These are phyloP conservation scores for Cheilosia soror DNA, from an alignment of 2,888 invertebrate genomes.

Conservation along the genomic window DNA sequence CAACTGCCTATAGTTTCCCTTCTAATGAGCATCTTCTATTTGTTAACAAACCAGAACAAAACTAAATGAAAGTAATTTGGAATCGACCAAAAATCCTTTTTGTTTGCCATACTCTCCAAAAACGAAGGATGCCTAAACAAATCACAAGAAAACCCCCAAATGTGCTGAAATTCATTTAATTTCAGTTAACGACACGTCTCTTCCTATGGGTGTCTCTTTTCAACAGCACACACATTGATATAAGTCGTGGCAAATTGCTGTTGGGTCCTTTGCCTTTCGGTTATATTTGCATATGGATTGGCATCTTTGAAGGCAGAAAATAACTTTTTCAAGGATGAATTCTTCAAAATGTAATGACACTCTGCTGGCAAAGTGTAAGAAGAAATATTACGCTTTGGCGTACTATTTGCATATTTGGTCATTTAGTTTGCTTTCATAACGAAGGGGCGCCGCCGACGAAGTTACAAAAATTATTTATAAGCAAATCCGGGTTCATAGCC, in stretches of 20 bases:
- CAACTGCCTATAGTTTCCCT: conserved; percentile 1
- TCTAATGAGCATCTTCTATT: conserved; percentile 38
- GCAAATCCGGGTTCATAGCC: background rate
- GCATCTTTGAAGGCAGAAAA: conserved; percentile 22
- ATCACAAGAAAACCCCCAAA: conserved; percentile 31
- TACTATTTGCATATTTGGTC: conserved; percentile 55
- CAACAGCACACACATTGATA: conserved; percentile 33
- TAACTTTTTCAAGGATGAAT: conserved; percentile 37
- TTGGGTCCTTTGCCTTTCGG: conserved; percentile 4
- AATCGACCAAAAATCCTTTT: background rate
- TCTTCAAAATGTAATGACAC: conserved; percentile 31
- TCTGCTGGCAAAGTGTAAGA: background rate
- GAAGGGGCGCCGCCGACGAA: background rate
- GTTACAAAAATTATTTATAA: background rate
- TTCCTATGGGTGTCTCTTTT: background rate
- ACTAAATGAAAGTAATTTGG: conserved; percentile 38
- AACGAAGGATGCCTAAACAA: conserved; percentile 28
- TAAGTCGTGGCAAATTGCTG: conserved; percentile 49
- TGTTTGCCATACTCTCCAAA: background rate
- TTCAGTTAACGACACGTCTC: conserved; percentile 28
- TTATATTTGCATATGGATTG: conserved; percentile 61
- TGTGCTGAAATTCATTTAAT: conserved; percentile 36
- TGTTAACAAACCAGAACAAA: conserved; percentile 3
- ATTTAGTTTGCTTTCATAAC: conserved; percentile 15
- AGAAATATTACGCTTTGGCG: conserved; percentile 31